Evolutionary conservation across 2,888 invertebrate genomes (phyloP).

Genomic region (Acanthacorydalis orientalis): DNA sequence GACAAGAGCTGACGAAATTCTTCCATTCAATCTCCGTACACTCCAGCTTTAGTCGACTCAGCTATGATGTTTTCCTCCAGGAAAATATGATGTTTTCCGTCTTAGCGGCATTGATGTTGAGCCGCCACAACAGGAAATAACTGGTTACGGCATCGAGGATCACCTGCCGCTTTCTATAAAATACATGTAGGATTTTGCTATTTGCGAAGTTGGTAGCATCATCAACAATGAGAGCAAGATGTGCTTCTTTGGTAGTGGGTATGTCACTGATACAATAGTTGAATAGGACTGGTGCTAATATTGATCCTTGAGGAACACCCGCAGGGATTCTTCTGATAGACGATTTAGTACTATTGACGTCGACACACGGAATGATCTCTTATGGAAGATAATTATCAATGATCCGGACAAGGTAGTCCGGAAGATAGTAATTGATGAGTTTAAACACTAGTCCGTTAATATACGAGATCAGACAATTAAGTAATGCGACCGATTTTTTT

Average conservation of each 20-base stretch:
- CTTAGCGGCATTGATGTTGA: no score
- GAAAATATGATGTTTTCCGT: no score
- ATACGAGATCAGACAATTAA: no score
- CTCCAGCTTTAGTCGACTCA: no score
- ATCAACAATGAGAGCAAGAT: slow-evolving; percentile 7
- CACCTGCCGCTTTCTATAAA: no score
- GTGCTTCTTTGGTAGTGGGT: slow-evolving; percentile 8
- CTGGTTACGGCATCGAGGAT: no score
- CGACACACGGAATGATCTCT: slow-evolving; percentile 11
- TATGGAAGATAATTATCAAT: slow-evolving; percentile 11
- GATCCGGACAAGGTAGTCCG: slow-evolving; percentile 10
- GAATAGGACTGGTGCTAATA: slow-evolving; percentile 11
- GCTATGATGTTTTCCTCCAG: no score
- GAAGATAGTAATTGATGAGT: slow-evolving; percentile 9
- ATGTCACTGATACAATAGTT: slow-evolving; percentile 12
- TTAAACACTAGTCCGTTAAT: slow-evolving; percentile 11
- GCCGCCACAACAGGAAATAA: no score
- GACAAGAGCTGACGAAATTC: no score
- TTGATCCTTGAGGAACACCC: slow-evolving; percentile 14
- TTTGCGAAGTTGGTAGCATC: slow-evolving; percentile 8
- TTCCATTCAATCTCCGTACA: no score
- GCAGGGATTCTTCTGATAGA: slow-evolving; percentile 8
- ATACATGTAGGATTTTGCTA: no score
- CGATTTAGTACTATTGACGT: slow-evolving; percentile 8
- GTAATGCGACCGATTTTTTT: no score